Conservation (phyloP, 2,888 invertebrate species). For the Nephrotoma guestfalica region DNA sequence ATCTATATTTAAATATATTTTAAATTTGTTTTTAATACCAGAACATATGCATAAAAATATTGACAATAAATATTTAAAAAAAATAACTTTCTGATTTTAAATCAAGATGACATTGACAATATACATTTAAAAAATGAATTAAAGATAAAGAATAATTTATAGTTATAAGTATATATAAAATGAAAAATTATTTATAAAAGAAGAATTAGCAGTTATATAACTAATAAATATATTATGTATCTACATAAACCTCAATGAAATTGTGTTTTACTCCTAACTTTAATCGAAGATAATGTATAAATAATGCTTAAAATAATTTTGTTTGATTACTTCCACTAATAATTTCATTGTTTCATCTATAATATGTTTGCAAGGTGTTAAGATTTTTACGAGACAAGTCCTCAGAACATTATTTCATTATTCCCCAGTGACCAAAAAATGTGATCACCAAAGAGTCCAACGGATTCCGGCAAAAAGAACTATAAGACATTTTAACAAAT, state of each 20-base stretch:
- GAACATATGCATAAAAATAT: neutral
- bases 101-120: neutral
- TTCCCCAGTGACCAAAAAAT: no score
- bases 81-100: neutral
- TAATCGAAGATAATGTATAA: no score
- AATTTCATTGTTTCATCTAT: no score
- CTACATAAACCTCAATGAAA: neutral
- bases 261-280: neutral
- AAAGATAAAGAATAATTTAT: neutral
- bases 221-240: neutral
- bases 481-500: no score
- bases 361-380: no score
- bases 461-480: no score
- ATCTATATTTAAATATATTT: neutral
- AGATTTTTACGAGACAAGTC: no score
- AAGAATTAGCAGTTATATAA: neutral
- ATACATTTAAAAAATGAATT: neutral
- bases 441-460: no score
- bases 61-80: neutral
- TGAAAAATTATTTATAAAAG: neutral
- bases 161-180: neutral
- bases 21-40: neutral
- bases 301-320: no score
- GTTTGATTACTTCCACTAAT: no score
- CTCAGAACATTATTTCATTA: no score